phyloP scores from a whole-genome alignment of 2,888 invertebrate species.

The Phengaris alcon region DNA sequence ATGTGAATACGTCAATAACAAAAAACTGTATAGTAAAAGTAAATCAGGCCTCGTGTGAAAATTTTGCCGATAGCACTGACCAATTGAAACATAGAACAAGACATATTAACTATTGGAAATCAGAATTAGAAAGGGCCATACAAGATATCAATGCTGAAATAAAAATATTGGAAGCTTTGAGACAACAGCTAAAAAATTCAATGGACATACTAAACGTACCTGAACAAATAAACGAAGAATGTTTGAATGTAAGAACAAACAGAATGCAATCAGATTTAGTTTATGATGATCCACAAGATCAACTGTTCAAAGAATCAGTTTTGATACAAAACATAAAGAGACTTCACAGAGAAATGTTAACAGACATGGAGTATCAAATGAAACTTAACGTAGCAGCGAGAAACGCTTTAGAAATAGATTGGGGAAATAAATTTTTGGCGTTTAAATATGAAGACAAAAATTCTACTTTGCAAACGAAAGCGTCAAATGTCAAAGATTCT shows the following conservation, averaged over 20 bases:
- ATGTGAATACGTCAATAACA: slow-evolving; percentile 64
- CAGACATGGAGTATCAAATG: slow-evolving; percentile 84
- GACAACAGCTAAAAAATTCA: slow-evolving; percentile 71
- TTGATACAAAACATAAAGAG: slow-evolving; percentile 84
- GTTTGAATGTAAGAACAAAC: slow-evolving; percentile 82
- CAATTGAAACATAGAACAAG: slow-evolving; percentile 63
- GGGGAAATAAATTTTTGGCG: slow-evolving; percentile 92
- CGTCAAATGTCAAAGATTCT: slow-evolving; percentile 85
- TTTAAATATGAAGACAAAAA: slow-evolving; percentile 87
- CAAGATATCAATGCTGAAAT: slow-evolving; percentile 68
- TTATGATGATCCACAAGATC: slow-evolving; percentile 86
- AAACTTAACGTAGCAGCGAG: slow-evolving; percentile 87
- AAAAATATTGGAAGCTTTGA: slow-evolving; percentile 55
- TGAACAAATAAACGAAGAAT: slow-evolving; percentile 81
- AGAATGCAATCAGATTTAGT: slow-evolving; percentile 87
- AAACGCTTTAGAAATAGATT: slow-evolving; percentile 89
- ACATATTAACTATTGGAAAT: slow-evolving; percentile 73
- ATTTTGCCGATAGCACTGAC: slow-evolving; percentile 65
- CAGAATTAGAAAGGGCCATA: slow-evolving; percentile 66
- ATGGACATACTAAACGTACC: slow-evolving; percentile 62
- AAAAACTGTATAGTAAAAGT: slow-evolving; percentile 72
- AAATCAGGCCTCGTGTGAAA: slow-evolving; percentile 65
- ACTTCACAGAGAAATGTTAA: slow-evolving; percentile 80
- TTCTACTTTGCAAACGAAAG: slow-evolving; percentile 84
- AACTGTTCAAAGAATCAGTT: slow-evolving; percentile 84